Percentiles rank a stretch among this genome's conserved stretches.
phyloP scores from a whole-genome alignment of 2,888 invertebrate genomes.

The Drosophila meridiana region DNA sequence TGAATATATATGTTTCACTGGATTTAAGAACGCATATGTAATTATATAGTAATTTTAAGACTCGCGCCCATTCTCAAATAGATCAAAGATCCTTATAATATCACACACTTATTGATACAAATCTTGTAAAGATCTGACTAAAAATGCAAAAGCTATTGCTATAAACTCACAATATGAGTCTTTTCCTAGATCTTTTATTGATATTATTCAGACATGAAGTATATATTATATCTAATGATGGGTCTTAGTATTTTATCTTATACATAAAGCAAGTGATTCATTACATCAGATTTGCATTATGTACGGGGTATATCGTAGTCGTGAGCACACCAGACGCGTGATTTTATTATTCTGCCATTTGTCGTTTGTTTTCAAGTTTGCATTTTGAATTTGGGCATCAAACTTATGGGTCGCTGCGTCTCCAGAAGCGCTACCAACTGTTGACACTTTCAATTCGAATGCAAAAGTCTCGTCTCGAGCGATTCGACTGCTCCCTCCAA shows the following conservation, averaged over 20 bases:
- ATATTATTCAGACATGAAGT: too few species aligned
- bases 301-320: not conserved
- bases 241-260: too few species aligned
- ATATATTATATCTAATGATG: too few species aligned
- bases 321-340: not conserved
- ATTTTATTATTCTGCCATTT: conserved; percentile 9
- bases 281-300: not conserved
- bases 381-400: conserved; percentile 37
- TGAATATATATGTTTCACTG: too few species aligned
- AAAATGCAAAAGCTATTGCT: not conserved
- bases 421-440: conserved; percentile 50
- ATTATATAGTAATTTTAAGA: too few species aligned
- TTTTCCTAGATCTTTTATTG: too few species aligned
- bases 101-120: not conserved
- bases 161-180: not conserved
- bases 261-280: too few species aligned
- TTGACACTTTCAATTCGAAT: conserved; percentile 79
- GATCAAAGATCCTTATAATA: not conserved
- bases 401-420: conserved; percentile 67
- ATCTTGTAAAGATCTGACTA: not conserved
- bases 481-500: conserved; percentile 12
- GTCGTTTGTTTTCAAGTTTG: conserved; percentile 9
- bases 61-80: not conserved
- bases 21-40: too few species aligned
- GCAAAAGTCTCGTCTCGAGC: conserved; percentile 44